Conservation (phyloP, 1,140 invertebrate species). For the Drosophila seguyi region DNA sequence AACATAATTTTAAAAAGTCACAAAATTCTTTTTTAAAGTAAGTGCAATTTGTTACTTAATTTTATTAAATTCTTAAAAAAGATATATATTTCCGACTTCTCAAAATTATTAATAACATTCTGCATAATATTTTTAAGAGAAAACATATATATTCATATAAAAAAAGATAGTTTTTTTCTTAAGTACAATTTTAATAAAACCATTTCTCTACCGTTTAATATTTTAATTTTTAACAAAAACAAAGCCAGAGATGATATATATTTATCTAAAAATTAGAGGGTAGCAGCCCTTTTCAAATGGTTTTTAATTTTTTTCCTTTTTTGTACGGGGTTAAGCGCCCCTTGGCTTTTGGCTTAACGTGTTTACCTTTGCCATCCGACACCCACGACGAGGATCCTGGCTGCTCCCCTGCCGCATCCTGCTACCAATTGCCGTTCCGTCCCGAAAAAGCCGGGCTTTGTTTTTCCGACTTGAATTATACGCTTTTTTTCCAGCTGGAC, state of each 20-base stretch:
- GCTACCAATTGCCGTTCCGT: conserved; percentile 1
- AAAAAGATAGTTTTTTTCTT: too few species aligned
- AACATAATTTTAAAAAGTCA: too few species aligned
- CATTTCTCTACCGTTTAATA: neutral
- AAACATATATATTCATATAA: too few species aligned
- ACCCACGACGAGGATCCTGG: conserved; percentile 5
- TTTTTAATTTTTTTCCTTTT: conserved; percentile 21
- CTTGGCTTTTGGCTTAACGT: conserved; percentile 76
- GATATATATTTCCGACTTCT: too few species aligned
- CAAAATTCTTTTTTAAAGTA: too few species aligned
- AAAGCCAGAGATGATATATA: too few species aligned
- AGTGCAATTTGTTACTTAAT: too few species aligned
- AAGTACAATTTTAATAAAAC: too few species aligned
- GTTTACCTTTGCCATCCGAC: conserved; percentile 61
- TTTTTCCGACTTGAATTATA: conserved; percentile 27
- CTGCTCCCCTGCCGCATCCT: neutral
- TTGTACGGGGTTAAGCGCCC: conserved; percentile 53
- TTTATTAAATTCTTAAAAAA: too few species aligned
- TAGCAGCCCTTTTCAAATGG: neutral
- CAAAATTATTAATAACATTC: neutral
- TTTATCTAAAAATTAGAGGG: neutral
- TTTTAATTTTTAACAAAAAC: neutral
- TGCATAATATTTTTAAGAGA: neutral
- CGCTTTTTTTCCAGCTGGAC: conserved; percentile 17
- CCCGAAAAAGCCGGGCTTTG: conserved; percentile 18